phyloP scores from a whole-genome alignment of 2,888 invertebrate species.

The Odontocerum albicorne region DNA sequence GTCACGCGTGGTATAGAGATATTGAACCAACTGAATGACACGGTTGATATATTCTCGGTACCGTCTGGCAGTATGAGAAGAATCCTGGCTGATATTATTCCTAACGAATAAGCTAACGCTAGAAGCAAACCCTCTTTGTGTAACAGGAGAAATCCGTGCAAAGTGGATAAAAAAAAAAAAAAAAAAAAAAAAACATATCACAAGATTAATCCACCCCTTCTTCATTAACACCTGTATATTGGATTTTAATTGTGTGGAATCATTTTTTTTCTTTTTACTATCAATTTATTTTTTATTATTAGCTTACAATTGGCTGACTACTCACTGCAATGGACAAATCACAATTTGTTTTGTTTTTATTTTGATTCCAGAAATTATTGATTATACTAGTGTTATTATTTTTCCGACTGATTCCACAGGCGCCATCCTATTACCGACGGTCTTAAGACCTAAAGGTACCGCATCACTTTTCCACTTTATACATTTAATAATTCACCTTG shows the following conservation, averaged over 20 bases:
- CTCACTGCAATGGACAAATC: slow-evolving; percentile 25
- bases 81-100: too few species aligned
- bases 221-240: slow-evolving; percentile 18
- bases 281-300: background rate
- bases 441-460: slow-evolving; percentile 72
- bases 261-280: slow-evolving; percentile 1
- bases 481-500: slow-evolving; percentile 21
- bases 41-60: too few species aligned
- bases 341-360: slow-evolving; percentile 35
- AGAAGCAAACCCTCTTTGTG: too few species aligned
- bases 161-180: too few species aligned
- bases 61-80: too few species aligned
- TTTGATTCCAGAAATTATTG: slow-evolving; percentile 63
- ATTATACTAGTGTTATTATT: slow-evolving; percentile 68
- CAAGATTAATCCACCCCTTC: too few species aligned
- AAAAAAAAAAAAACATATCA: too few species aligned
- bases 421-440: slow-evolving; percentile 68
- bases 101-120: too few species aligned
- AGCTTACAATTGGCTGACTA: slow-evolving; percentile 12
- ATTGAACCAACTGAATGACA: too few species aligned
- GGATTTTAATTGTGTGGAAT: slow-evolving; percentile 20
- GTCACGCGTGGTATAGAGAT: too few species aligned
- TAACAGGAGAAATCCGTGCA: too few species aligned
- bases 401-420: slow-evolving; percentile 77
- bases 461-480: slow-evolving; percentile 33